phyloP scores from a whole-genome alignment of 2,797 vertebrate species.

The Chelon labrosus region DNA sequence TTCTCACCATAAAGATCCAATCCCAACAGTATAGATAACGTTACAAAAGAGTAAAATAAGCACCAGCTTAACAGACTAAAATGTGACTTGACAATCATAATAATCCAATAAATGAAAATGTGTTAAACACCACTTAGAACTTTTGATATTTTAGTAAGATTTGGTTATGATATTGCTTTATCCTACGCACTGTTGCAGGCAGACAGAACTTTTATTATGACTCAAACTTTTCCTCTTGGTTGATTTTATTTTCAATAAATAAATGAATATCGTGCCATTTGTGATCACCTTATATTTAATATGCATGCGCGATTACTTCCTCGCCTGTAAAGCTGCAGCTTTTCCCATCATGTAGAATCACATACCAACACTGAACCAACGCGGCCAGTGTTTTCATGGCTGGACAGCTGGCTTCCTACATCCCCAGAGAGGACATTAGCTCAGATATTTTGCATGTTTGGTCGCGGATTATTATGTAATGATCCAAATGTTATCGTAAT shows the following conservation, averaged over 20 bases:
- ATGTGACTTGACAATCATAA: not conserved
- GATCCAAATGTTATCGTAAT: slow-evolving; percentile 76
- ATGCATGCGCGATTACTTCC: no score
- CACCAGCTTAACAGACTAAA: not conserved
- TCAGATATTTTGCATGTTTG: slow-evolving; percentile 68
- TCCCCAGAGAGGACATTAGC: slow-evolving; percentile 66
- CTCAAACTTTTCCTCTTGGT: no score
- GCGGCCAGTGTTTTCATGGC: slow-evolving; percentile 27
- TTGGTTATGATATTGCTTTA: no score
- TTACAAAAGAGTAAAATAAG: not conserved
- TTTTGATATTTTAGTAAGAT: no score
- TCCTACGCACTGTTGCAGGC: no score
- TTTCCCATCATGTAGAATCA: slow-evolving; percentile 9
- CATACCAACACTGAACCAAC: slow-evolving; percentile 5
- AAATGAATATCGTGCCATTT: no score
- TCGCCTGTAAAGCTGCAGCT: not conserved
- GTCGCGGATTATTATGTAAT: slow-evolving; percentile 78
- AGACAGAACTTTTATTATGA: no score
- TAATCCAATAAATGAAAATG: not conserved
- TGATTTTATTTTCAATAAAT: no score
- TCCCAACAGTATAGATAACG: not conserved
- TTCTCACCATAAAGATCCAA: not conserved
- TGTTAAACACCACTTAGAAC: no score
- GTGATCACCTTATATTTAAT: no score
- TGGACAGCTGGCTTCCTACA: slow-evolving; percentile 52